Evolutionary conservation across 35 echinoderm and acorn worm genomes (phyloP), one percentile per base, ranked within the genome.

Genomic region (Ptychodera flava): DNA sequence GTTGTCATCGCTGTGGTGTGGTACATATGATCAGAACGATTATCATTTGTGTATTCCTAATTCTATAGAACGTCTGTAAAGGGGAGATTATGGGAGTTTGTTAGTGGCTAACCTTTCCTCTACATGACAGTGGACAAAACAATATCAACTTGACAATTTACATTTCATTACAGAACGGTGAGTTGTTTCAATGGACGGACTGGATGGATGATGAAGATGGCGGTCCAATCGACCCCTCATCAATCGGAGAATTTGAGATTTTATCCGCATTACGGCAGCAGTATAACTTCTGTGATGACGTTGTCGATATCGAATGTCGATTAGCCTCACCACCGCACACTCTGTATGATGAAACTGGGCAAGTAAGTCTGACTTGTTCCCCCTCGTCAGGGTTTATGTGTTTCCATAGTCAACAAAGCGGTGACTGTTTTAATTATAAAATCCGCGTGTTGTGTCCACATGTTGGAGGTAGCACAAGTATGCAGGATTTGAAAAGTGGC

Each of bases 131-230:
- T n/a, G n/a, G n/a, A n/a, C n/a, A n/a, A n/a, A n/a, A n/a, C n/a
- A n/a, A n/a, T n/a, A n/a, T n/a, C n/a, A n/a, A n/a, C n/a, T n/a
- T n/a, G n/a, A n/a, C n/a, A n/a, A n/a, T n/a, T n/a, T n/a, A n/a
- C n/a, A n/a, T n/a, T n/a, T n/a, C n/a, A n/a, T n/a, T n/a, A n/a
- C n/a, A n/a, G n/a, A n/a, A n/a, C n/a, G n/a, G n/a, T n/a, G n/a
- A n/a, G n/a, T n/a, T n/a, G n/a, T n/a, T n/a, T n/a, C n/a, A n/a
- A n/a, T 83, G 82, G 82, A 36, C 82, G 1, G 35, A 83, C 1
- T 83, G 82, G 82, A 83, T 83, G 82, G 37, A 83, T 35, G 82
- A 83, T 30, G 82, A 83, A 83, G 37, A 83, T 34, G 82, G 82
- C 1, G 14, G 12, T 0, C 35, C 34, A 35, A 35, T 83, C 1